These are phyloP conservation scores for Amblyopsis hoosieri DNA, from an alignment of 2,797 vertebrate species.

Conservation along the genomic window DNA sequence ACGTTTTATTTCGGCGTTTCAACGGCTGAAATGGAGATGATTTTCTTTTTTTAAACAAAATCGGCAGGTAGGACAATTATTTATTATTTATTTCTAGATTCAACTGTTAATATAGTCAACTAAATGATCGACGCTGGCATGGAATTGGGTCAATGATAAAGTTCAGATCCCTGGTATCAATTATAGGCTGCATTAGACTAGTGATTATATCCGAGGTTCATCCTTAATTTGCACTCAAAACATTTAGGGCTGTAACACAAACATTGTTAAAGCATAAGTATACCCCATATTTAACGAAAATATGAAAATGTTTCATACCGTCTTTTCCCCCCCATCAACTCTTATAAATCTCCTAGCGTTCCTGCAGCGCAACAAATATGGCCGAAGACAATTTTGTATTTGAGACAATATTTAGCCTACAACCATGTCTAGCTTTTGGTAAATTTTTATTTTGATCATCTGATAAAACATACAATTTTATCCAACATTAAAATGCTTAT, in stretches of 20 bases:
- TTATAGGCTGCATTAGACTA: too few species aligned
- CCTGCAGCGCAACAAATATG: too few species aligned
- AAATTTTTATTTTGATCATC: too few species aligned
- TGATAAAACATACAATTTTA: too few species aligned
- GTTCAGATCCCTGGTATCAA: too few species aligned
- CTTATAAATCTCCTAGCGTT: neutral
- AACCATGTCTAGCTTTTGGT: too few species aligned
- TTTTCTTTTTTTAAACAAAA: conserved; percentile 1
- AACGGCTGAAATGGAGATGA: conserved; percentile 1
- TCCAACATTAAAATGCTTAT: too few species aligned
- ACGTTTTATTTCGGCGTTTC: neutral
- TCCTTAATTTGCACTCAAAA: neutral
- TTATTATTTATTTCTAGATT: conserved; percentile 12
- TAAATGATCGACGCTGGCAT: neutral
- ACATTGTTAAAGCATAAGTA: neutral
- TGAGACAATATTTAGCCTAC: too few species aligned
- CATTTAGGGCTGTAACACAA: neutral
- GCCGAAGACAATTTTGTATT: too few species aligned
- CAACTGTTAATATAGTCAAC: neutral
- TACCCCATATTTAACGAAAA: neutral
- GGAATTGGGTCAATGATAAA: too few species aligned
- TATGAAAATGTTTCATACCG: neutral
- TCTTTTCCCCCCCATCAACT: neutral
- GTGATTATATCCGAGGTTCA: too few species aligned
- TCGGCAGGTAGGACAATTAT: too few species aligned